Conservation (phyloP, 2,797 vertebrate species). For the Melanotaenia parkinsoni region DNA sequence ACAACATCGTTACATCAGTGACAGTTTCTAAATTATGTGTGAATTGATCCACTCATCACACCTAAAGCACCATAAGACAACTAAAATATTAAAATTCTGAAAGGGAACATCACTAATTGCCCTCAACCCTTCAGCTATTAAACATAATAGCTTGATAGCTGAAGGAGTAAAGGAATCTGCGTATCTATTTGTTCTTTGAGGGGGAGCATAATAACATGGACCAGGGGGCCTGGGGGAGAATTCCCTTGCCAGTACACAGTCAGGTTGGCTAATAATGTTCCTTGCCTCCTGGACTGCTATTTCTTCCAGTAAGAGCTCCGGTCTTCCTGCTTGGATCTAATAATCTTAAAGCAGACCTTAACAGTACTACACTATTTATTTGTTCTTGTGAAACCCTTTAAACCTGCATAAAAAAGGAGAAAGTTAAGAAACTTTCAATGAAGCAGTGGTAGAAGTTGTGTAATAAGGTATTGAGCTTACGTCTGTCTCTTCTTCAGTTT, state of each 20-base stretch:
- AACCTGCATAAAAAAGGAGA: background rate
- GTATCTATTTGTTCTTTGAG: background rate
- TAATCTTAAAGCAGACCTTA: background rate
- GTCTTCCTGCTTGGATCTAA: no score
- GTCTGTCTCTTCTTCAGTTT: conserved; percentile 81
- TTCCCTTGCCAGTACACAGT: background rate
- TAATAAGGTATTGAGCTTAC: background rate
- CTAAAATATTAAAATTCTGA: background rate
- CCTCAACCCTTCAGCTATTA: background rate
- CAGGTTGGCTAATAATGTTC: background rate
- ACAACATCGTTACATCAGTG: no score
- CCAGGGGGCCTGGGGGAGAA: background rate
- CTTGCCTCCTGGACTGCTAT: background rate
- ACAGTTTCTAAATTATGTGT: no score
- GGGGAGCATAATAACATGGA: background rate
- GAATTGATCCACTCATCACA: no score
- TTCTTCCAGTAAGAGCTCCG: background rate
- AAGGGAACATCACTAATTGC: background rate
- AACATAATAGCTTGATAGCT: background rate
- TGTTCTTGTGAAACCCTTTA: background rate
- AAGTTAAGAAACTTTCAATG: background rate
- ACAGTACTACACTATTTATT: background rate
- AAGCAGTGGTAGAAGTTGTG: background rate
- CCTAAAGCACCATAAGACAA: background rate
- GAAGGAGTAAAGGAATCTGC: no score